Evolutionary conservation across 2,888 invertebrate genomes (phyloP).

Genomic region (Matsumyia berberina): DNA sequence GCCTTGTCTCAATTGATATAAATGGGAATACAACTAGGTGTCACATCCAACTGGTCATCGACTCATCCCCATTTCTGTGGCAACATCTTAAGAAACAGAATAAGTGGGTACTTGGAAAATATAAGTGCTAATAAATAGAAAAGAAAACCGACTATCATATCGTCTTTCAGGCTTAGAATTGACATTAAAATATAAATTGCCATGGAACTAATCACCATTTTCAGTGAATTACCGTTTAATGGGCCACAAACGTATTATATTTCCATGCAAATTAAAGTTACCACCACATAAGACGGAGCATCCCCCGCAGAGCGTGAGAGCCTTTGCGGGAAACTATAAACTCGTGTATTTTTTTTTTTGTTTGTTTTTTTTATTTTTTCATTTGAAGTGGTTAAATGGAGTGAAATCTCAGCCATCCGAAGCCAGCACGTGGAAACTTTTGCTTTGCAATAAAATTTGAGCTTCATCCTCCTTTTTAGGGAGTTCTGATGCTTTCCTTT

Average conservation of each 20-base stretch:
- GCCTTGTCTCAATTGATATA: too few species aligned
- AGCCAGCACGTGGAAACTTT: not conserved
- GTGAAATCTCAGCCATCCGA: not conserved
- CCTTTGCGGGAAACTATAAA: not conserved
- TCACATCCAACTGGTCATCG: too few species aligned
- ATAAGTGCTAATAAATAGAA: too few species aligned
- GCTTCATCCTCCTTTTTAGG: not conserved
- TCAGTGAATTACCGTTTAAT: conserved; percentile 10
- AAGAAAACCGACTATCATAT: too few species aligned
- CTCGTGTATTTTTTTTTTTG: not conserved
- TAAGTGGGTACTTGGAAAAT: too few species aligned
- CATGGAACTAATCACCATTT: conserved; percentile 12
- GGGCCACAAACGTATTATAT: conserved; percentile 16
- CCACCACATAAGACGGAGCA: not conserved
- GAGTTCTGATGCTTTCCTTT: too few species aligned
- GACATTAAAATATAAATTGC: conserved; percentile 6
- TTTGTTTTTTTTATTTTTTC: too few species aligned
- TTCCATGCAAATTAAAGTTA: conserved; percentile 6
- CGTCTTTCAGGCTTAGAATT: not conserved
- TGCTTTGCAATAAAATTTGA: conserved; percentile 5
- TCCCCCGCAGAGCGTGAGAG: not conserved
- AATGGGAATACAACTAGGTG: too few species aligned
- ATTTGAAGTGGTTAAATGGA: not conserved
- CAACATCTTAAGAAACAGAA: too few species aligned
- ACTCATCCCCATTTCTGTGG: too few species aligned